Conservation (phyloP, 2,797 vertebrate species). For the Tamandua tetradactyla region DNA sequence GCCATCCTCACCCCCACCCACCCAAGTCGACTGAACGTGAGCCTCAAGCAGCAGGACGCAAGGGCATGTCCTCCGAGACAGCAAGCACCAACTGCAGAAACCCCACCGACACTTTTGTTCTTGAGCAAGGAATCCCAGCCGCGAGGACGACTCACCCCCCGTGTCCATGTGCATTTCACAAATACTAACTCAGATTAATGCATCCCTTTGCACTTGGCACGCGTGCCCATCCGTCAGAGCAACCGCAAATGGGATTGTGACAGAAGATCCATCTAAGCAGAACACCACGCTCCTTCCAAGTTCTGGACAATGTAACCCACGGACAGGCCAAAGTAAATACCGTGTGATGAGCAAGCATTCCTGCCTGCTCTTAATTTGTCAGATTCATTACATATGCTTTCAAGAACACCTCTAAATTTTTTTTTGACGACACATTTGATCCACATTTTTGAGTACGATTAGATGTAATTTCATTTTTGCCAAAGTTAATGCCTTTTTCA, state of each 20-base stretch:
- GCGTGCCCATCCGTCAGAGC: conserved; percentile 62
- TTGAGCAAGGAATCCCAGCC: conserved; percentile 36
- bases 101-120: background rate
- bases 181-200: conserved; percentile 64
- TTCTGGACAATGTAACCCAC: conserved; percentile 54
- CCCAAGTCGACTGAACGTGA: background rate
- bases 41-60: background rate
- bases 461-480: background rate
- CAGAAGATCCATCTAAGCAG: conserved; percentile 43
- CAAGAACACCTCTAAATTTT: conserved; percentile 8
- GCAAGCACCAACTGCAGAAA: conserved; percentile 14
- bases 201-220: conserved; percentile 47
- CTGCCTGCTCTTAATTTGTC: conserved; percentile 7
- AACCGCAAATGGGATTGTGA: conserved; percentile 57
- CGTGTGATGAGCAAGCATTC: background rate
- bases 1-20: background rate
- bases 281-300: conserved; percentile 24
- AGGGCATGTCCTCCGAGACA: background rate
- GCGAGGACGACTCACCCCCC: conserved; percentile 19
- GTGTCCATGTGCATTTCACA: conserved; percentile 52
- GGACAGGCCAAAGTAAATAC: conserved; percentile 50
- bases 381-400: background rate
- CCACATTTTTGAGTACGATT: background rate
- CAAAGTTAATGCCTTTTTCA: background rate
- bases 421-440: conserved; percentile 4